phyloP scores from a whole-genome alignment of 2,888 invertebrate species.

The Auanema sp. region DNA sequence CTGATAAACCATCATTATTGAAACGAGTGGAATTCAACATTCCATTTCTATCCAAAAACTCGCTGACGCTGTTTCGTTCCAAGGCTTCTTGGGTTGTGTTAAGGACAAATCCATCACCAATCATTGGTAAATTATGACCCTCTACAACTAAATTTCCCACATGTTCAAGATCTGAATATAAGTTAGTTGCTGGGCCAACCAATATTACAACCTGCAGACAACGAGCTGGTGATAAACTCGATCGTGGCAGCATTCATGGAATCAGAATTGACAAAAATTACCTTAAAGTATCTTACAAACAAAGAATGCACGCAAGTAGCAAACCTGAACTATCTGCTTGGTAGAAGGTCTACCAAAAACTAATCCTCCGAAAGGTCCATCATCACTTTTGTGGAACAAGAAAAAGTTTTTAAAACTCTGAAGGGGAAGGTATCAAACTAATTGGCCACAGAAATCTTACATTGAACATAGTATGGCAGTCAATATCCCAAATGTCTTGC shows the following conservation, averaged over 20 bases:
- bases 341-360: constrained; percentile 21
- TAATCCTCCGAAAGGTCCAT: constrained; percentile 18
- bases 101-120: constrained; percentile 27
- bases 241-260: constrained; percentile 30
- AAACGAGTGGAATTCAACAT: constrained; percentile 18
- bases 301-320: not conserved
- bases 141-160: constrained; percentile 38
- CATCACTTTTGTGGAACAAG: constrained; percentile 18
- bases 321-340: constrained; percentile 16
- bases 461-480: constrained; percentile 40
- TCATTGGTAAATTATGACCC: constrained; percentile 21
- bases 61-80: constrained; percentile 10
- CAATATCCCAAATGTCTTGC: constrained; percentile 40
- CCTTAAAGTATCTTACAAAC: constrained; percentile 17
- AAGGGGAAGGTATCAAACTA: no score
- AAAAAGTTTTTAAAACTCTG: constrained; percentile 29
- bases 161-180: constrained; percentile 30
- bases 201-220: constrained; percentile 25
- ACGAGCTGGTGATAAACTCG: constrained; percentile 30
- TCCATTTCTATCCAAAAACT: constrained; percentile 19
- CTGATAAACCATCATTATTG: constrained; percentile 20
- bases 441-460: no score
- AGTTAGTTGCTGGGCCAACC: not conserved
- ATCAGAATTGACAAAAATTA: constrained; percentile 34
- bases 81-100: constrained; percentile 8